These are phyloP conservation scores for Drosophila mettleri DNA, from an alignment of 2,888 invertebrate species.

Conservation along the genomic window DNA sequence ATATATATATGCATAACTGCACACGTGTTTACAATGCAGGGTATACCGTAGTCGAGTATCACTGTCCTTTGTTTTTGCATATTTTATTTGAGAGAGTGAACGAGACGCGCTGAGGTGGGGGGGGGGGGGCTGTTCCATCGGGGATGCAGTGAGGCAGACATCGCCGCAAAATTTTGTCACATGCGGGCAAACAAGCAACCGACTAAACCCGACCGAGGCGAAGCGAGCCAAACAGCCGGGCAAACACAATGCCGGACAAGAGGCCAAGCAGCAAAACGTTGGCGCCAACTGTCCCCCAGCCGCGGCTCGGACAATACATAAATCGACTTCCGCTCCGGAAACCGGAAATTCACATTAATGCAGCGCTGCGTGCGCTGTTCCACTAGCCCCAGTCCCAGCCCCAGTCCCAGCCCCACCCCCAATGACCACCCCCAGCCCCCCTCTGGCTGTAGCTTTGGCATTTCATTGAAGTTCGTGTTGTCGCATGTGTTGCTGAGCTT, in stretches of 20 bases:
- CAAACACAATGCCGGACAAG: slow-evolving; percentile 27
- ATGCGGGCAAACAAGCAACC: slow-evolving; percentile 45
- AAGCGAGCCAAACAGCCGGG: neutral
- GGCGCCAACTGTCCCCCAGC: slow-evolving; percentile 54
- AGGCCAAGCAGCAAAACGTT: slow-evolving; percentile 39
- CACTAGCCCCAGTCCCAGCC: neutral
- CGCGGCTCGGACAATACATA: slow-evolving; percentile 49
- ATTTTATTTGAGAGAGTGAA: neutral
- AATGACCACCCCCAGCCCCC: neutral
- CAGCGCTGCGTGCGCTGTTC: slow-evolving; percentile 51
- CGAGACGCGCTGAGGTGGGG: fast-evolving
- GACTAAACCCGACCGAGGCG: neutral
- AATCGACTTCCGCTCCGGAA: slow-evolving; percentile 66
- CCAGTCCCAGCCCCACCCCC: neutral
- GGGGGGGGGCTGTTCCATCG: neutral
- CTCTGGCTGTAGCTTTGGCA: neutral
- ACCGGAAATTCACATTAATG: slow-evolving; percentile 78
- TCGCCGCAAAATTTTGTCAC: slow-evolving; percentile 41
- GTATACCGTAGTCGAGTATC: neutral
- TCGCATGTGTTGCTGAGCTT: slow-evolving; percentile 65
- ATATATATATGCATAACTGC: neutral
- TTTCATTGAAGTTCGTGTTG: slow-evolving; percentile 62
- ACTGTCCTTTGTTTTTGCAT: neutral
- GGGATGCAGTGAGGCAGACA: neutral
- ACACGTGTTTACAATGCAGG: neutral